phyloP scores from a whole-genome alignment of 1,140 invertebrate species.

The Oedothorax gibbosus region DNA sequence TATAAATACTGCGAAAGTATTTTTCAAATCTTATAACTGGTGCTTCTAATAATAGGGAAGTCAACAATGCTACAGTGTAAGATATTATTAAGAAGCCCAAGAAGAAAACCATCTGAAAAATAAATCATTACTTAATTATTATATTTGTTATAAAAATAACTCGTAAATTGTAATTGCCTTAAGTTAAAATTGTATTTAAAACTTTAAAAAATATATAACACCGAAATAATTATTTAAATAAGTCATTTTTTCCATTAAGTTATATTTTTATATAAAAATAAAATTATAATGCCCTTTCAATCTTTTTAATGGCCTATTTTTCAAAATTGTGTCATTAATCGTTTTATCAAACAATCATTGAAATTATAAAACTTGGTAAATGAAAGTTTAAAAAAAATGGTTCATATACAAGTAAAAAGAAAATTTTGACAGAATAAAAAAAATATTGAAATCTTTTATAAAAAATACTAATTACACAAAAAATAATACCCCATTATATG shows the following conservation, averaged over 20 bases:
- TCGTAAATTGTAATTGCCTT: too few relatives aligned
- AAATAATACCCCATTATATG: not conserved
- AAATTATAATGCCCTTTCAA: too few relatives aligned
- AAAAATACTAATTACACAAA: too few relatives aligned
- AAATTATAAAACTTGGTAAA: not conserved
- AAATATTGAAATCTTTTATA: too few relatives aligned
- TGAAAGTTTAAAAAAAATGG: not conserved
- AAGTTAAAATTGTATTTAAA: too few relatives aligned
- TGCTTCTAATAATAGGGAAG: constrained; percentile 20
- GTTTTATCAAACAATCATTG: too few relatives aligned
- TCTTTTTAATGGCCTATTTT: too few relatives aligned
- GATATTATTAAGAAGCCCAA: constrained; percentile 15
- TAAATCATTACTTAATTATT: not conserved
- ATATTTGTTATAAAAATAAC: not conserved
- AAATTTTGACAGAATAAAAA: not conserved
- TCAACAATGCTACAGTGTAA: not conserved
- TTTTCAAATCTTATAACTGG: constrained; percentile 25
- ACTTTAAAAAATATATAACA: too few relatives aligned
- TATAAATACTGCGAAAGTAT: not conserved
- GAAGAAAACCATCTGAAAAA: constrained; percentile 19
- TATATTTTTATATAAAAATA: too few relatives aligned
- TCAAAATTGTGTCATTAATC: too few relatives aligned
- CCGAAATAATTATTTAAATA: too few relatives aligned
- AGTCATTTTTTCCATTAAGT: too few relatives aligned
- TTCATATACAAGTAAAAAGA: not conserved